Conservation (phyloP, 2,113 vertebrate genomes). For the Channa maculata region DNA sequence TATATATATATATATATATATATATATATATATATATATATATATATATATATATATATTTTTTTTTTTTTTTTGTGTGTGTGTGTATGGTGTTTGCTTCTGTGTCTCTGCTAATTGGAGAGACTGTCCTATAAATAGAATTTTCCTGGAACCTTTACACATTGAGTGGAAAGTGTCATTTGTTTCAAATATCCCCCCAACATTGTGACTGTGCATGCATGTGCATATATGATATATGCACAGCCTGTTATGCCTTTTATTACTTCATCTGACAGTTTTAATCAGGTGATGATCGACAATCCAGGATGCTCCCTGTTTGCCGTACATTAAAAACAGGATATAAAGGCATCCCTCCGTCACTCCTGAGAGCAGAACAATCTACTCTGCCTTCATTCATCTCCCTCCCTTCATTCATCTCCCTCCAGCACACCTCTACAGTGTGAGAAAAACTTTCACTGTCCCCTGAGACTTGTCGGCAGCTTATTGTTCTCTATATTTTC, state of each 20-base stretch:
- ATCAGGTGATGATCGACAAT: constrained; percentile 48
- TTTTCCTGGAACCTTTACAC: constrained; percentile 41
- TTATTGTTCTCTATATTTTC: constrained; percentile 69
- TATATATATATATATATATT: too few relatives aligned
- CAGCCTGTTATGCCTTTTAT: background rate
- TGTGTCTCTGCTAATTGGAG: constrained; percentile 54
- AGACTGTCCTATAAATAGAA: constrained; percentile 48
- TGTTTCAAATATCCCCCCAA: constrained; percentile 32
- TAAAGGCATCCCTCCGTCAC: constrained; percentile 33
- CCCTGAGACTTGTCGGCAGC: constrained; percentile 65
- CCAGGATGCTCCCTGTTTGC: constrained; percentile 46
- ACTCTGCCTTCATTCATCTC: constrained; percentile 52
- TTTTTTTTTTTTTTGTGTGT: background rate
- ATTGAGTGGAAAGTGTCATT: constrained; percentile 39
- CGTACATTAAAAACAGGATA: constrained; percentile 60
- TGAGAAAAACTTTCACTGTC: constrained; percentile 57
- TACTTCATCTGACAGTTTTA: constrained; percentile 50
- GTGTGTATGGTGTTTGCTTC: constrained; percentile 35
- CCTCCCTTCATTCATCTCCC: constrained; percentile 55
- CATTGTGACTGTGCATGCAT: background rate
- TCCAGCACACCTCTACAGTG: constrained; percentile 28
- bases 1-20: background rate
- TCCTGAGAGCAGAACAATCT: constrained; percentile 46
- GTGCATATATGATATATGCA: constrained; percentile 5
- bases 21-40: too few relatives aligned